Evolutionary conservation across 2,888 invertebrate species (phyloP), one percentile per base, ranked within the genome.

Genomic region (Chydorus sphaericus): DNA sequence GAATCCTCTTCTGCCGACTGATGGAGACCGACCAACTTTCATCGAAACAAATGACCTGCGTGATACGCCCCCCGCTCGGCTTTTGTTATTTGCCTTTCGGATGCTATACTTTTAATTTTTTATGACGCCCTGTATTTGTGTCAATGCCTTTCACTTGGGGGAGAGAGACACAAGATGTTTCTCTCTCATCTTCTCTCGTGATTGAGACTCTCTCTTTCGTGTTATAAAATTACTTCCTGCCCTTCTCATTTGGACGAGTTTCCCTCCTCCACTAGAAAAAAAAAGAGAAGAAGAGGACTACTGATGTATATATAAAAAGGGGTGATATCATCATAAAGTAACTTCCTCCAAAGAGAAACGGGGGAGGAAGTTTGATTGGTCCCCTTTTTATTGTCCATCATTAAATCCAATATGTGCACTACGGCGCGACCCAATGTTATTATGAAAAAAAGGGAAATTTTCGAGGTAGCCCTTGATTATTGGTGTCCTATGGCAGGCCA

Each of bases 71-170:
- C 44, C 44, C 44, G 23, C 44, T 23, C n/a, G 23, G 1, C 23
- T n/a, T 44, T 44, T 20, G 33, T 44, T 11, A 14, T 23, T 26
- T 26, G 5, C 23, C 6, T 10, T n/a, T 28, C 44, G 44, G 44
- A 23, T 44, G 44, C 20, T 44, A 44, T 44, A 23, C 4, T 44
- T 44, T 44, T 44, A 26, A 44, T 44, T 23, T 16, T 23, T 44
- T 26, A 44, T 28, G 44, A 26, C 18, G 44, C 20, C n/a, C 26
- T 28, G 44, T 14, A 44, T 44, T 44, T 44, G 44, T 44, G 44
- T 44, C 44, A 44, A 44, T 44, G 44, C 44, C 44, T 44, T 44
- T 44, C 44, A 44, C 44, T 44, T n/a, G 44, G 26, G 14, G 33
- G 33, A 33, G 33, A 33, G 33, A 14, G 14, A 14, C 33, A 10